Base-by-base conservation (phyloP, 2,888 invertebrate species). In the Chrysotoxum bicinctum region DNA sequence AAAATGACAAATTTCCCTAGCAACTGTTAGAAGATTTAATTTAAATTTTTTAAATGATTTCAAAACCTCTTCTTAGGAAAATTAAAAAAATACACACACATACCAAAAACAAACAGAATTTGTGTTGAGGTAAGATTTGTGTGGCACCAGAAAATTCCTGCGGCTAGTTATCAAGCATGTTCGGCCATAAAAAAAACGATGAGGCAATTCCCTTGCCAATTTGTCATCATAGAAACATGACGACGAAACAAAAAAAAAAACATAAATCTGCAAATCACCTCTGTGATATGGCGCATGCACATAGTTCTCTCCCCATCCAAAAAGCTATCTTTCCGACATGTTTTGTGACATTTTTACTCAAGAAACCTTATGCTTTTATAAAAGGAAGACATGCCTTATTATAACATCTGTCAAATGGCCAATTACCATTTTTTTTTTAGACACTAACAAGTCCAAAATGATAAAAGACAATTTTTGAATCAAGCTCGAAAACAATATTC, bases 371-470 rank as follows among this genome's bases (percentile, higher is more conserved):
- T 43, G 45, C 19, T 62, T 16, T 26, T 26, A 14, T 48, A 3
- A 66, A 19, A 45, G 8, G 21, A 19, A 56, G 12, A 35, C 35
- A 14, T 64, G 14, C 19, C 10, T 21, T 6, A 6, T 35, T 10
- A 30, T 19, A 50, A 23, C 79, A 80, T 80, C 79, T 80, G 79
- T 80, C 74, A 40, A 54, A 52, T 60, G 30, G 52, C 70, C 40
- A 54, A 62, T 32, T 45, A 35, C 19, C 23, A 16, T 26, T 58
- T 48, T 32, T 16, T 6, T 0, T 16, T 6, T 16, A 26, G 14
- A 35, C 45, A 50, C 12, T 26, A 50, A 50, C 45, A 45, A 62
- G 19, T 26, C 40, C 30, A 26, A 14, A n/a, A n/a, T 40, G 16
- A 8, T 1, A 16, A 43, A 40, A 40, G 10, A 35, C 12, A 35